Conservation (phyloP, 2,797 vertebrate genomes). For the Myoxocephalus aenaeus region DNA sequence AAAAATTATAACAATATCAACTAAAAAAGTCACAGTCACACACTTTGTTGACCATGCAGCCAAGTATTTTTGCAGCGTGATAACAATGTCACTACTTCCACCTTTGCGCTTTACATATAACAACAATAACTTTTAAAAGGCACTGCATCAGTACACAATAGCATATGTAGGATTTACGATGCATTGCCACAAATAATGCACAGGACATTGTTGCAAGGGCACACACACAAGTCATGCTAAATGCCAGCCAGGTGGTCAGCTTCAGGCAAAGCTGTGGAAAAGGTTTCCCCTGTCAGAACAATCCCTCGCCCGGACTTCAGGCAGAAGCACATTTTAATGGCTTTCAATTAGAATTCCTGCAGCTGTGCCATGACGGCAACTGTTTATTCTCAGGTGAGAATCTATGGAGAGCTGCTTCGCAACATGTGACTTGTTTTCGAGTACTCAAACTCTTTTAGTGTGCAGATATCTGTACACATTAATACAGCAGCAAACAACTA, state of each 20-base stretch:
- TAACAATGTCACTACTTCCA: not conserved
- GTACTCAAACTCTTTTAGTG: not conserved
- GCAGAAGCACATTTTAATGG: slow-evolving; percentile 41
- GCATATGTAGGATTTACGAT: not conserved
- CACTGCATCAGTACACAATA: not conserved
- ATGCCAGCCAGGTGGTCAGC: slow-evolving; percentile 69
- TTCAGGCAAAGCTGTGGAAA: slow-evolving; percentile 58
- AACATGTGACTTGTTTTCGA: not conserved
- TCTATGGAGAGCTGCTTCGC: not conserved
- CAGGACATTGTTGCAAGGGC: not conserved
- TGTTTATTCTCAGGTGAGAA: slow-evolving; percentile 19
- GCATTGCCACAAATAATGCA: not conserved
- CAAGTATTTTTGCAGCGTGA: not conserved
- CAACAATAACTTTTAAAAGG: not conserved
- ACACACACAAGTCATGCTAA: slow-evolving; percentile 37
- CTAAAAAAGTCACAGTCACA: not conserved
- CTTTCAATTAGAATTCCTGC: slow-evolving; percentile 49
- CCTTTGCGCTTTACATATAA: not conserved
- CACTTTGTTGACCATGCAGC: not conserved
- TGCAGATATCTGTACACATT: not conserved
- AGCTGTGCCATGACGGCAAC: slow-evolving; percentile 28
- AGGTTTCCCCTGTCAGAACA: slow-evolving; percentile 65
- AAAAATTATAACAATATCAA: not conserved
- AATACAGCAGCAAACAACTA: not conserved
- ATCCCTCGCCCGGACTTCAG: slow-evolving; percentile 48